phyloP scores from a whole-genome alignment of 2,113 vertebrate genomes.

The Marcusenius ussheri region DNA sequence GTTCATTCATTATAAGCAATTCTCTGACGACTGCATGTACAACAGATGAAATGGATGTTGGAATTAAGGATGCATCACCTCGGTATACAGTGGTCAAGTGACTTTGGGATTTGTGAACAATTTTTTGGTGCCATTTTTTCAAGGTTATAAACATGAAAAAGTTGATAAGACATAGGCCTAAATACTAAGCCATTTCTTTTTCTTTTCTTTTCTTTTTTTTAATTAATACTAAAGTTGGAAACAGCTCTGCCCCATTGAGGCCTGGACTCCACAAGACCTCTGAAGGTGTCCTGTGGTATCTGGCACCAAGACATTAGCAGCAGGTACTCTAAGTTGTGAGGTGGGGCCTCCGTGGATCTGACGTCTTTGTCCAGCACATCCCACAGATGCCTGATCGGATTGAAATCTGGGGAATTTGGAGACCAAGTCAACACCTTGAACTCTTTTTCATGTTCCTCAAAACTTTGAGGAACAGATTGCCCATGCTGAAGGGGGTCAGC shows the following conservation, averaged over 20 bases:
- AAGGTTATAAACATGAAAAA: background rate
- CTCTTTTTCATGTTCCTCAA: background rate
- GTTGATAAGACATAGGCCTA: background rate
- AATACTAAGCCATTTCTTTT: background rate
- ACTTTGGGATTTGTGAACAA: background rate
- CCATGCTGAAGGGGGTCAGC: background rate
- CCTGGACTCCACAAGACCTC: background rate
- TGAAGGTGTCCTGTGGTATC: background rate
- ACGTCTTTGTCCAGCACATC: background rate
- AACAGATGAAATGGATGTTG: background rate
- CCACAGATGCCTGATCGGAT: background rate
- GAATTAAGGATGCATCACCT: background rate
- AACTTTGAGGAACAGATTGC: background rate
- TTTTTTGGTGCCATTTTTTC: background rate
- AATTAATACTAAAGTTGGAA: background rate
- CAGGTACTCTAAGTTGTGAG: background rate
- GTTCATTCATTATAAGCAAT: background rate
- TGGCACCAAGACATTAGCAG: background rate
- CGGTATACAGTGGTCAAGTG: background rate
- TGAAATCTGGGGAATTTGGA: background rate
- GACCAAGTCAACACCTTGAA: background rate
- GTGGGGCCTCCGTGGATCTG: background rate
- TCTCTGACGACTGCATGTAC: background rate
- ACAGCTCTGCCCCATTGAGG: background rate
- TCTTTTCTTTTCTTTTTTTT: background rate